A percentile compares a stretch with the other conserved stretches of the same genome.
These are phyloP conservation scores for Sebastes itinus DNA, from an alignment of 2,797 vertebrate species.

Conservation along the genomic window DNA sequence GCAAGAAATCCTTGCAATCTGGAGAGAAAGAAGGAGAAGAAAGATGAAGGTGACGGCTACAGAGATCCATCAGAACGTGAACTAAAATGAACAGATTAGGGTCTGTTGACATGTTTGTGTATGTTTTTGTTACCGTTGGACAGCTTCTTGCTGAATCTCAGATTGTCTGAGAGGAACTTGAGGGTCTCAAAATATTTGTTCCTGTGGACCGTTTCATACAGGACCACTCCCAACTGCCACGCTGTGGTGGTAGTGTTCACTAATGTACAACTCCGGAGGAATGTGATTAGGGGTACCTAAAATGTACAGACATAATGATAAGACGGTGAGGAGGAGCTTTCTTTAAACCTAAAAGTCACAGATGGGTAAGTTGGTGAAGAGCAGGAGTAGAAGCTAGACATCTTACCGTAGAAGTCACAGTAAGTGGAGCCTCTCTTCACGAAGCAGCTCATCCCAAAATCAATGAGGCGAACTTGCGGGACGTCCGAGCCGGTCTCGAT, in stretches of 20 bases:
- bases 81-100: not conserved
- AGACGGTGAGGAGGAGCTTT: not conserved
- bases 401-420: not conserved
- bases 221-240: constrained; percentile 22
- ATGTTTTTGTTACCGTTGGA: not conserved
- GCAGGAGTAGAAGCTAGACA: not conserved
- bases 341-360: not conserved
- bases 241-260: not conserved
- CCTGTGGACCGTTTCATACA: constrained; percentile 13
- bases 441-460: constrained; percentile 38
- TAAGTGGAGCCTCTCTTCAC: not conserved
- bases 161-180: fast-evolving
- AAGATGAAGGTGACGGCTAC: not conserved
- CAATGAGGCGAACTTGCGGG: not conserved
- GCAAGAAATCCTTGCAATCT: not conserved
- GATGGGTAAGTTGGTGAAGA: not conserved
- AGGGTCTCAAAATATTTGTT: fast-evolving
- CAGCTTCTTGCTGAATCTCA: not conserved
- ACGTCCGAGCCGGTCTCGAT: not conserved
- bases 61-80: not conserved
- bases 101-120: too few relatives aligned
- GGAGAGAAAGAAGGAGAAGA: not conserved
- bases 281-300: not conserved
- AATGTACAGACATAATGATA: not conserved
- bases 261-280: constrained; percentile 1